Conservation (phyloP, 2,113 vertebrate genomes). For the Cololabis saira region DNA sequence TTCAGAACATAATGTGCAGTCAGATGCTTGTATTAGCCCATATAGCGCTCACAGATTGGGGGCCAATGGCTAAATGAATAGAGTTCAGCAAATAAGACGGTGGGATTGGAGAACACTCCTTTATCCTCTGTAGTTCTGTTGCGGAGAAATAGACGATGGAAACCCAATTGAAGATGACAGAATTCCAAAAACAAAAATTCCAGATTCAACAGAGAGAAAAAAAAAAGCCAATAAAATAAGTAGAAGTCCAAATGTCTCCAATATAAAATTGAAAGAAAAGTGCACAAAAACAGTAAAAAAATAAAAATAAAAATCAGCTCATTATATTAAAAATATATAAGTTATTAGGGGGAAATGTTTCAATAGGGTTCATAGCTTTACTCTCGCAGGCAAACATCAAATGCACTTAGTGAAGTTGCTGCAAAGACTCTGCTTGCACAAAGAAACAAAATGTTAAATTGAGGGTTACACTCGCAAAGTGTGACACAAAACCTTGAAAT, state of each 20-base stretch:
- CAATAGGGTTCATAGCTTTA: constrained; percentile 91
- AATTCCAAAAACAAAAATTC: constrained; percentile 75
- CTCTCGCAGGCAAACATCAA: constrained; percentile 80
- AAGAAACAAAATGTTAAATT: constrained; percentile 58
- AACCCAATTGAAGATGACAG: constrained; percentile 73
- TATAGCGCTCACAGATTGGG: constrained; percentile 63
- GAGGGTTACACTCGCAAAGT: constrained; percentile 38
- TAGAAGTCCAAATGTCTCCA: constrained; percentile 64
- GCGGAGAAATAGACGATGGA: constrained; percentile 66
- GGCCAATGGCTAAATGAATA: constrained; percentile 70
- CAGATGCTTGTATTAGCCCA: constrained; percentile 62
- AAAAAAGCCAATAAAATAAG: constrained; percentile 69
- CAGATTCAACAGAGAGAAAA: constrained; percentile 74
- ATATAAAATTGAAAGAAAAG: constrained; percentile 63
- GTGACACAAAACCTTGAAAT: constrained; percentile 68
- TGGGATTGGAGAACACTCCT: constrained; percentile 85
- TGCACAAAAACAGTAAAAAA: constrained; percentile 53
- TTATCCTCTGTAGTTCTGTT: constrained; percentile 77
- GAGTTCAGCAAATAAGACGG: constrained; percentile 84
- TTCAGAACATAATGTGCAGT: constrained; percentile 45
- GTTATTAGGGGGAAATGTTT: constrained; percentile 74
- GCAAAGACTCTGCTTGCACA: constrained; percentile 77
- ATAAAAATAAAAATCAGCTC: constrained; percentile 45
- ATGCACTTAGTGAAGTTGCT: constrained; percentile 73
- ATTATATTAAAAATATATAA: constrained; percentile 65